These are phyloP conservation scores for Panthera uncia DNA, from an alignment of 2,113 vertebrate genomes.

Conservation along the genomic window DNA sequence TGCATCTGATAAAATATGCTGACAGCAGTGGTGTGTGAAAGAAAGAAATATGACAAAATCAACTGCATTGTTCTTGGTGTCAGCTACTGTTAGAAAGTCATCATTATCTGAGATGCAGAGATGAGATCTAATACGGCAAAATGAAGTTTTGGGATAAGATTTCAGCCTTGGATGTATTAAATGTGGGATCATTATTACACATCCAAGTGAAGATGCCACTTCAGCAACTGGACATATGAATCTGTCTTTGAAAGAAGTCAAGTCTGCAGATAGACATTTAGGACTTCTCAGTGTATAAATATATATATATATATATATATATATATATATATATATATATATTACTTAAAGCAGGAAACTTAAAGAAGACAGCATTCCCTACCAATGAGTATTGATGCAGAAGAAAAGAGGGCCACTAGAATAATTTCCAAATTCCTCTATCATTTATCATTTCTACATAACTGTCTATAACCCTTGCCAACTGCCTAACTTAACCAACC, in stretches of 20 bases:
- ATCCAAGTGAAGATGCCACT: neutral
- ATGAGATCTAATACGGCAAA: neutral
- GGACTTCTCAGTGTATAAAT: neutral
- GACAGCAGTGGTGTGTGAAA: neutral
- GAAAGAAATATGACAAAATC: neutral
- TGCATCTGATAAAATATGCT: neutral
- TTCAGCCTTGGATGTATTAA: neutral
- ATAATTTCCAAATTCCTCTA: neutral
- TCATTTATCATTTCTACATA: neutral
- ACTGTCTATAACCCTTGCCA: neutral
- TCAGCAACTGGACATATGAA: neutral
- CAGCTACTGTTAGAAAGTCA: neutral
- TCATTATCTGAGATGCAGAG: neutral
- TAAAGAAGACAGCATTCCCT: neutral
- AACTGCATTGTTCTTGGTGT: neutral
- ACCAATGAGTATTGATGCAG: neutral
- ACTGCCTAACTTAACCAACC: neutral
- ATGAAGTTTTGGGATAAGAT: neutral
- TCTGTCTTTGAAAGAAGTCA: neutral
- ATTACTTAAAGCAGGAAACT: neutral
- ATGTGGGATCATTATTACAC: neutral
- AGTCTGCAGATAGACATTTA: neutral
- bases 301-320: too few relatives aligned
- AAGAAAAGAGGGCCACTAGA: neutral
- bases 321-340: neutral